Evolutionary conservation across 2,113 vertebrate genomes (phyloP), one percentile per base, ranked within the genome.

Genomic region (Pantherophis guttatus): DNA sequence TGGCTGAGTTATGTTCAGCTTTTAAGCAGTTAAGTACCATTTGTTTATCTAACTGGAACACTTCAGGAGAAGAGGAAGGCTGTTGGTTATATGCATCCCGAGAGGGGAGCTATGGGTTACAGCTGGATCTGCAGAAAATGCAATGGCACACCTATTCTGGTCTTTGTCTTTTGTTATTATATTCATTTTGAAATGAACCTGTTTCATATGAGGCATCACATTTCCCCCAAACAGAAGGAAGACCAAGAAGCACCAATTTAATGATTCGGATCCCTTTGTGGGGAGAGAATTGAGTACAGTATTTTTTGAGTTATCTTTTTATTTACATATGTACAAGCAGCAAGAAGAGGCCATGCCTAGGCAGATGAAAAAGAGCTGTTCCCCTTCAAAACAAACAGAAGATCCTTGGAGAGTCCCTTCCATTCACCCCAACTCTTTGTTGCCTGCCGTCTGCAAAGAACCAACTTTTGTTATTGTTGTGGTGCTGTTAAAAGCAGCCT

Each of bases 31-130:
- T 95, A 91, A 95, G 94, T 59, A 62, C 24, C 4, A 85, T 95
- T 86, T 85, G 94, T 94, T 54, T 94, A 92, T 93, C 94, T 96
- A 92, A 70, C 93, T 91, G 89, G 0, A 90, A 91, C 91, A 81
- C 54, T 87, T 91, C 88, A 62, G 10, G 92, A 89, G 91, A 95
- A 58, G 58, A 89, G 93, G 95, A 87, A 92, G 93, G 93, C 90
- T 90, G 33, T 62, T 5, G 7, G 87, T 4, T 13, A 59, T 86
- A 44, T 21, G 0, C 3, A 89, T 48, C 58, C 0, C 0, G 89
- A 93, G 75, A 50, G 8, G 65, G 93, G 92, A 91, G 88, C 94
- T 52, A 58, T 50, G 52, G 10, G 8, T 50, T 93, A 53, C 92
- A 89, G 87, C n/a, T 81, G n/a, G 88, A 52, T 48, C 44, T 26